phyloP scores from a whole-genome alignment of 2,888 invertebrate genomes.

The Plebejus melissa region DNA sequence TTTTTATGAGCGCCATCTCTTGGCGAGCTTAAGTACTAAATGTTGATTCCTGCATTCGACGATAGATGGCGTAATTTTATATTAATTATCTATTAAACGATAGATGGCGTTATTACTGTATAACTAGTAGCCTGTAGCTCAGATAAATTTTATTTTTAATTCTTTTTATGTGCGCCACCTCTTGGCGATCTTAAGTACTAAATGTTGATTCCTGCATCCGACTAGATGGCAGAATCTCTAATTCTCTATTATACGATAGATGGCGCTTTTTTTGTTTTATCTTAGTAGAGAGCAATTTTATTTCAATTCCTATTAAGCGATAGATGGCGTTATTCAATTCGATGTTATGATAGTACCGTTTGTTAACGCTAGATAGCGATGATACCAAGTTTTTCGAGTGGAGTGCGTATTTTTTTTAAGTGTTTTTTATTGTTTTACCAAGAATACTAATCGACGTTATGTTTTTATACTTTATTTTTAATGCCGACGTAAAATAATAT shows the following conservation, averaged over 20 bases:
- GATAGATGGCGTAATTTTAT: too few relatives aligned
- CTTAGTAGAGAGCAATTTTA: too few relatives aligned
- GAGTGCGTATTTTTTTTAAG: background rate
- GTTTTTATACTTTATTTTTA: background rate
- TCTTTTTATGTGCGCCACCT: slow-evolving; percentile 36
- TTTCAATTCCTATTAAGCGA: slow-evolving; percentile 21
- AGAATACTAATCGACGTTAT: background rate
- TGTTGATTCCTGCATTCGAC: background rate
- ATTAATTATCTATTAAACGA: too few relatives aligned
- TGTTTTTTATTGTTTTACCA: background rate
- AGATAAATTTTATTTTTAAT: too few relatives aligned
- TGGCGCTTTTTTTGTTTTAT: background rate
- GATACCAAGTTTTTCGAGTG: background rate
- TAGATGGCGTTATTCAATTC: slow-evolving; percentile 32
- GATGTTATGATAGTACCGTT: too few relatives aligned
- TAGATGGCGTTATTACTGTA: background rate
- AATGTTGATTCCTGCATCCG: background rate
- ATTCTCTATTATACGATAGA: background rate
- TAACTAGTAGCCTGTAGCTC: too few relatives aligned
- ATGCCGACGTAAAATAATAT: background rate
- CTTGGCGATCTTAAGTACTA: background rate
- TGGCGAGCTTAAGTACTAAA: background rate
- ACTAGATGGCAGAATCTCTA: slow-evolving; percentile 27
- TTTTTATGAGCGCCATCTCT: slow-evolving; percentile 35
- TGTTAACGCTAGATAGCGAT: too few relatives aligned